A percentile compares a stretch with the other conserved stretches of the same genome.
These are phyloP conservation scores for Girardia tigrina DNA, from an alignment of 2,888 invertebrate species.

Conservation along the genomic window DNA sequence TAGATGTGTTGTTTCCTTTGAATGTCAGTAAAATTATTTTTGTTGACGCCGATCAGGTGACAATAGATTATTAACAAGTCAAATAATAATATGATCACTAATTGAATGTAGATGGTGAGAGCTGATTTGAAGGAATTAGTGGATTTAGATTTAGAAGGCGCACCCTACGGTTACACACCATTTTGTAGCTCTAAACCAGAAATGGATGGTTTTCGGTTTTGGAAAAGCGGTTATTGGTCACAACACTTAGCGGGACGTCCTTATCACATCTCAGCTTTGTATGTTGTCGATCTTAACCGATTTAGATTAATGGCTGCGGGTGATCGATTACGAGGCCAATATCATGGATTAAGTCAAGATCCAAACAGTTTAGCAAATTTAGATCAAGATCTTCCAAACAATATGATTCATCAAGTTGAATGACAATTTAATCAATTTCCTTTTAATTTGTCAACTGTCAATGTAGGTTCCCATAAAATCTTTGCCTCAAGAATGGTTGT, in stretches of 20 bases:
- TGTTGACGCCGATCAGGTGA: slow-evolving; percentile 92
- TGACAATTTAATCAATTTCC: neutral
- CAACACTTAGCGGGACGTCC: slow-evolving; percentile 83
- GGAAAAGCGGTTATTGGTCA: slow-evolving; percentile 98
- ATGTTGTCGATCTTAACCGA: slow-evolving; percentile 86
- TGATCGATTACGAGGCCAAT: slow-evolving; percentile 87
- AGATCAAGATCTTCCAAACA: slow-evolving; percentile 91
- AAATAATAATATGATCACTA: neutral
- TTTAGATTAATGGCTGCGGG: slow-evolving; percentile 95
- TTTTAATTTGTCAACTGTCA: neutral
- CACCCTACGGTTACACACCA: slow-evolving; percentile 93
- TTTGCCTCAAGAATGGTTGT: slow-evolving; percentile 94
- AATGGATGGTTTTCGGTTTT: slow-evolving; percentile 97
- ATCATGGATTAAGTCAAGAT: slow-evolving; percentile 95
- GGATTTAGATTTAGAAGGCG: slow-evolving; percentile 75
- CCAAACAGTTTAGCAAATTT: slow-evolving; percentile 92
- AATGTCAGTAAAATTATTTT: slow-evolving; percentile 97
- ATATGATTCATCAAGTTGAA: slow-evolving; percentile 93
- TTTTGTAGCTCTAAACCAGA: slow-evolving; percentile 92
- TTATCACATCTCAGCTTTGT: slow-evolving; percentile 76
- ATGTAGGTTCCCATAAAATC: slow-evolving; percentile 67
- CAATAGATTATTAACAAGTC: neutral
- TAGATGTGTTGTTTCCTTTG: slow-evolving; percentile 91
- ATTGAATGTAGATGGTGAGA: slow-evolving; percentile 27
- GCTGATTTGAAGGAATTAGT: slow-evolving; percentile 66